Evolutionary conservation across 2,888 invertebrate species (phyloP).

Genomic region (Lithophane ornitopus): DNA sequence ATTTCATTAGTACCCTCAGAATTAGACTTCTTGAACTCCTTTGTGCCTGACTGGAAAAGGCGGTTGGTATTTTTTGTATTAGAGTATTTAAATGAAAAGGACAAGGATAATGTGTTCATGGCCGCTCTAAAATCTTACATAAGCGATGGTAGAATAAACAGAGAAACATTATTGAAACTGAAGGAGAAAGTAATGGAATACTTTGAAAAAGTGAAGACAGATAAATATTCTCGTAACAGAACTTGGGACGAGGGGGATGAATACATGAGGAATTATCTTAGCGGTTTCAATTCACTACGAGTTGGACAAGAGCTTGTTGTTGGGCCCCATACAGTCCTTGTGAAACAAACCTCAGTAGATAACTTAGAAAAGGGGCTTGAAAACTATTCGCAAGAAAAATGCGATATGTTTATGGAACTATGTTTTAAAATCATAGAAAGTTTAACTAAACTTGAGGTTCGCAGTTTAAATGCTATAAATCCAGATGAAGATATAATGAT

Average conservation of each 20-base stretch:
- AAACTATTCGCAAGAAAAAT: slow-evolving; percentile 43
- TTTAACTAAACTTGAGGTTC: slow-evolving; percentile 29
- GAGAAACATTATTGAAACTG: slow-evolving; percentile 30
- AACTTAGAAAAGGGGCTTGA: slow-evolving; percentile 37
- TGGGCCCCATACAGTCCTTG: slow-evolving; percentile 43
- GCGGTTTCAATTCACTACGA: slow-evolving; percentile 22
- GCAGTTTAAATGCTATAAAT: slow-evolving; percentile 39
- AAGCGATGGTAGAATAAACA: slow-evolving; percentile 53
- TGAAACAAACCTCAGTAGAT: slow-evolving; percentile 49
- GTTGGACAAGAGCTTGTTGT: slow-evolving; percentile 48
- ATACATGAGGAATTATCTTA: slow-evolving; percentile 30
- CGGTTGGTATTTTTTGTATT: slow-evolving; percentile 43
- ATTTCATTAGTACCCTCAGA: slow-evolving; percentile 39
- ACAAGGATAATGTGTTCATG: slow-evolving; percentile 36
- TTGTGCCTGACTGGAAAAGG: slow-evolving; percentile 51
- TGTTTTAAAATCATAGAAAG: slow-evolving; percentile 47
- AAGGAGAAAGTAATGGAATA: slow-evolving; percentile 37
- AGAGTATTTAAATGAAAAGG: slow-evolving; percentile 38
- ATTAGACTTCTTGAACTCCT: slow-evolving; percentile 12
- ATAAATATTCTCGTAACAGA: slow-evolving; percentile 36
- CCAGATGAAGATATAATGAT: slow-evolving; percentile 59
- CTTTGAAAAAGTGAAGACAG: slow-evolving; percentile 22
- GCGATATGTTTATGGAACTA: slow-evolving; percentile 50
- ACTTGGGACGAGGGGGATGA: slow-evolving; percentile 28
- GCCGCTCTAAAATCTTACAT: slow-evolving; percentile 44